These are phyloP conservation scores for Clangula hyemalis DNA, from an alignment of 2,797 vertebrate genomes.

Conservation along the genomic window DNA sequence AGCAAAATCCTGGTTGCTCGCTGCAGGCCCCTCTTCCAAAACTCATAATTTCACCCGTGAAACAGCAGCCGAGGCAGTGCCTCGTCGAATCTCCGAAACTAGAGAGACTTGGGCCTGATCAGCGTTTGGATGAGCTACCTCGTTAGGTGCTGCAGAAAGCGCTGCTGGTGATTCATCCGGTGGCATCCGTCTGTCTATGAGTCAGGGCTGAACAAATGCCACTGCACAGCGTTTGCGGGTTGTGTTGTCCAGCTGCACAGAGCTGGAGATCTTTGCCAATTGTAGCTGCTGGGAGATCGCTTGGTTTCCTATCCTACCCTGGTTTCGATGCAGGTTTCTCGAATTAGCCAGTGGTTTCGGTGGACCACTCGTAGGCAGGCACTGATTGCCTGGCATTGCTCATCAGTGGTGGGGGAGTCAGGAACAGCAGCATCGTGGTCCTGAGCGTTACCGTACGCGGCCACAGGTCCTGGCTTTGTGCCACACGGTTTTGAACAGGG, in stretches of 20 bases:
- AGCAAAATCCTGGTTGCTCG: not conserved
- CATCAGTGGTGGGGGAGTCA: not conserved
- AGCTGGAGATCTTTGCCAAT: not conserved
- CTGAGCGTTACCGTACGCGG: not conserved
- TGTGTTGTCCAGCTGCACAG: constrained; percentile 3
- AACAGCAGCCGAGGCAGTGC: not conserved
- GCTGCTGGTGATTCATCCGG: constrained; percentile 58
- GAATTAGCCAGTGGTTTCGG: not conserved
- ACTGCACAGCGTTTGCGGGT: not conserved
- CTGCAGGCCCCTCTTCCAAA: not conserved
- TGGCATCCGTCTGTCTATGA: constrained; percentile 45
- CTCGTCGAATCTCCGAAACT: not conserved
- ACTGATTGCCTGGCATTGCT: not conserved
- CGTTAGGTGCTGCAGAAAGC: constrained; percentile 32
- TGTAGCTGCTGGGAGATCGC: not conserved
- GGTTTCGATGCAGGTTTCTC: not conserved
- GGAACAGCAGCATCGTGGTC: not conserved
- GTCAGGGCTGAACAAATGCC: constrained; percentile 66
- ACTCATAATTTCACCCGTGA: not conserved
- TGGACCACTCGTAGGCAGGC: not conserved
- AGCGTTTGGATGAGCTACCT: constrained; percentile 55
- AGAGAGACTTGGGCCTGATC: not conserved
- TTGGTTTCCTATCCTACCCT: not conserved
- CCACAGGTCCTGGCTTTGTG: not conserved
- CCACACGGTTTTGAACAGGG: not conserved